Conservation (phyloP, 2,797 vertebrate genomes). For the Dendrocincla tyrannina region DNA sequence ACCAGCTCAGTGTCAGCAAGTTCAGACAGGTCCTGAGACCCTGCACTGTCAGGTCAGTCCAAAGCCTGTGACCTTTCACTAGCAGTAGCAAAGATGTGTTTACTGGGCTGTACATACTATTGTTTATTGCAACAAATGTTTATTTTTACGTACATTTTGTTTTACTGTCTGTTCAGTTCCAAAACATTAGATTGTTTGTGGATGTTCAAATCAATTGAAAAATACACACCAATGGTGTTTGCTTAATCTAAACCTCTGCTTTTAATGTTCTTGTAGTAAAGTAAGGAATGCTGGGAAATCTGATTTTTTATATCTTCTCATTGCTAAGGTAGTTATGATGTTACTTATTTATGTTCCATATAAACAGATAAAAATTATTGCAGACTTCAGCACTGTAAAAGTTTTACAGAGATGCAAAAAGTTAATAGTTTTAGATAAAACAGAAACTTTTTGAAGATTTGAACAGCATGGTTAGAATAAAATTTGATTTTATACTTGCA, state of each 20-base stretch:
- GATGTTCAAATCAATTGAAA: not conserved
- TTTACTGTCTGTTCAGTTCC: not conserved
- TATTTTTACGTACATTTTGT: not conserved
- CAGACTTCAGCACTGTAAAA: not conserved
- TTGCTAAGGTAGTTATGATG: not conserved
- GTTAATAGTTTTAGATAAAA: not conserved
- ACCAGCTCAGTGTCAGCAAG: not conserved
- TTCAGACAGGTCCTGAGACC: not conserved
- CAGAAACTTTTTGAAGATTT: not conserved
- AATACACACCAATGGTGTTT: not conserved
- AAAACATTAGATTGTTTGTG: not conserved
- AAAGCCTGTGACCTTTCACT: not conserved
- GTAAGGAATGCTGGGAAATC: not conserved
- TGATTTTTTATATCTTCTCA: not conserved
- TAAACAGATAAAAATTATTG: not conserved
- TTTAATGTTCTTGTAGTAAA: not conserved
- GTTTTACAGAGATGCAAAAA: not conserved
- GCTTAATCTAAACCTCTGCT: not conserved
- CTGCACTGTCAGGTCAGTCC: not conserved
- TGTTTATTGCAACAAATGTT: not conserved
- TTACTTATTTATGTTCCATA: not conserved
- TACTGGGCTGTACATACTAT: accelerated
- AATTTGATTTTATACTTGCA: not conserved
- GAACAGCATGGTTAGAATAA: not conserved
- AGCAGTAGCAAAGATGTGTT: not conserved